These are phyloP conservation scores for Plectrocnemia conspersa DNA, from an alignment of 1,140 invertebrate genomes.

Conservation along the genomic window DNA sequence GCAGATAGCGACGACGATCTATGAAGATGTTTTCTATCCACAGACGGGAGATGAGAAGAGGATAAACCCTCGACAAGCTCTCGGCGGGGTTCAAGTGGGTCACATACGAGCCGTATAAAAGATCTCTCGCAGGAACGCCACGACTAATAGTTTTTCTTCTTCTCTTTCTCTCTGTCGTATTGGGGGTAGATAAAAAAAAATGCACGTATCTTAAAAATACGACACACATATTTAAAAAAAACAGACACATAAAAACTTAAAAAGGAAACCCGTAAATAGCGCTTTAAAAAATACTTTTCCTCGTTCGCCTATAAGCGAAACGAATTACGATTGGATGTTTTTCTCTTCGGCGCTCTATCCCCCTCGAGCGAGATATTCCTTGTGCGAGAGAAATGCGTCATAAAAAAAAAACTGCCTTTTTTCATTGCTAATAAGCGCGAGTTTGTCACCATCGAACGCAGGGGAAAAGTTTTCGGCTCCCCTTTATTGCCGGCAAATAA, in stretches of 20 bases:
- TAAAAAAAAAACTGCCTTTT: slow-evolving; percentile 29
- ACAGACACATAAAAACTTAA: no score
- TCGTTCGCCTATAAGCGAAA: background rate
- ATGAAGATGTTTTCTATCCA: slow-evolving; percentile 12
- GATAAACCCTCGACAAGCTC: slow-evolving; percentile 6
- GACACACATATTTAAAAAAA: no score
- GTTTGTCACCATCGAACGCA: slow-evolving; percentile 25
- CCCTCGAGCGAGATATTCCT: slow-evolving; percentile 1
- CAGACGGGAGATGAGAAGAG: background rate
- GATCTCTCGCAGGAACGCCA: no score
- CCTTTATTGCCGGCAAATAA: slow-evolving; percentile 27
- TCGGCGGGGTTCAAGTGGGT: background rate
- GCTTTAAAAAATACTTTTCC: slow-evolving; percentile 16
- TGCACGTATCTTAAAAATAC: no score
- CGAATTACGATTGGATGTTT: background rate
- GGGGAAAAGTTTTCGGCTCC: slow-evolving; percentile 18
- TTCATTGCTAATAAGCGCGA: slow-evolving; percentile 36
- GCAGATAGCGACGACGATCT: slow-evolving; percentile 10
- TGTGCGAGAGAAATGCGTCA: slow-evolving; percentile 4
- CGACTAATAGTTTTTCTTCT: no score
- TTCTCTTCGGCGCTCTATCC: background rate
- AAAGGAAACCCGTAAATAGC: no score
- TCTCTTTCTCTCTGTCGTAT: no score
- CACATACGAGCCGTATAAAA: no score
- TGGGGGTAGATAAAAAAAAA: no score